phyloP scores from a whole-genome alignment of 2,797 vertebrate species.

The Acipenser transmontanus region DNA sequence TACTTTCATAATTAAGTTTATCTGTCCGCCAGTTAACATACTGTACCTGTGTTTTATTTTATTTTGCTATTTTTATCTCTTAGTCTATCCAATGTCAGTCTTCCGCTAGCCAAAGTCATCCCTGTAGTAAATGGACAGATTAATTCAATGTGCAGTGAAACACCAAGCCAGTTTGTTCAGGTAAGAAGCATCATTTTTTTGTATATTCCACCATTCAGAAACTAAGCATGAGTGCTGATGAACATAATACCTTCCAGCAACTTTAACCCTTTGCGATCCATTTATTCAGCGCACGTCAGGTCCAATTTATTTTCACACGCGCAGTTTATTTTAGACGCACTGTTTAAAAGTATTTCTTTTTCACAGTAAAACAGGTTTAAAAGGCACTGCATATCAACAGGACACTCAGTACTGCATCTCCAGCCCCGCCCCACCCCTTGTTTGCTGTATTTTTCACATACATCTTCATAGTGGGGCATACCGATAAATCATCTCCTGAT shows the following conservation, averaged over 20 bases:
- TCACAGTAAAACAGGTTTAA: too few relatives aligned
- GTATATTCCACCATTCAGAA: neutral
- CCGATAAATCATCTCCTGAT: too few relatives aligned
- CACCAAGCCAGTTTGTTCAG: conserved; percentile 90
- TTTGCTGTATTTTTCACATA: too few relatives aligned
- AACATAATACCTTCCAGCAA: neutral
- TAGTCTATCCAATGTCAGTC: conserved; percentile 79
- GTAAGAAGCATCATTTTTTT: conserved; percentile 48
- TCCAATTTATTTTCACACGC: too few relatives aligned
- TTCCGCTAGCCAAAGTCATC: conserved; percentile 95
- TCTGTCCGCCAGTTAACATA: neutral
- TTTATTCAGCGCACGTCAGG: neutral
- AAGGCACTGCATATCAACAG: too few relatives aligned
- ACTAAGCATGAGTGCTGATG: too few relatives aligned
- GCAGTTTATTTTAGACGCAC: neutral
- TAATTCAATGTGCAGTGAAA: conserved; percentile 90
- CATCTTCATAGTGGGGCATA: too few relatives aligned
- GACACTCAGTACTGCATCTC: too few relatives aligned
- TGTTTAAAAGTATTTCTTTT: too few relatives aligned
- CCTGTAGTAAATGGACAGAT: conserved; percentile 95
- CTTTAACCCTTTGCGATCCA: neutral
- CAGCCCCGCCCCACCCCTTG: too few relatives aligned
- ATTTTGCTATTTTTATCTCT: conserved; percentile 17
- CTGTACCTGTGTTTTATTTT: neutral
- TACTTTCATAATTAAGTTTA: neutral